Percentiles rank a stretch among this genome's conserved stretches.
Evolutionary conservation across 1,140 invertebrate species (phyloP).

Genomic region (Arctopsyche grandis): DNA sequence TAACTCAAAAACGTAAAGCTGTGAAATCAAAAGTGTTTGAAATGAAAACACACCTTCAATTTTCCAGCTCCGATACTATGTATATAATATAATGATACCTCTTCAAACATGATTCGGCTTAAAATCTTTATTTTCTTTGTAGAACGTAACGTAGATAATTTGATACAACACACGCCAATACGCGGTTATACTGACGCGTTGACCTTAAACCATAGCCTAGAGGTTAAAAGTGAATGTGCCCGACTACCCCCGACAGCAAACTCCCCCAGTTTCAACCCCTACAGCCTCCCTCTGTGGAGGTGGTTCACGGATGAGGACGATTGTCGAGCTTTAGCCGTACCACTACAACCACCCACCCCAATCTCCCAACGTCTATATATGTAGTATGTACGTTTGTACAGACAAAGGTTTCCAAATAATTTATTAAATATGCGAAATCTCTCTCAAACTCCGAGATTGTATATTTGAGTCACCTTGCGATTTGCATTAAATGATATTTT

Average conservation of each 20-base stretch:
- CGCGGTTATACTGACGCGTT: slow-evolving; percentile 19
- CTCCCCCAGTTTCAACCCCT: not conserved
- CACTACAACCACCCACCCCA: not conserved
- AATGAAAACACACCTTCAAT: too few species aligned
- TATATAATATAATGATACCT: too few species aligned
- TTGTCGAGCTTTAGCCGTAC: not conserved
- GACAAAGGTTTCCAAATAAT: slow-evolving; percentile 14
- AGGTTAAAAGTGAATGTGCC: slow-evolving; percentile 55
- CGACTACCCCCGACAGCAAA: slow-evolving; percentile 29
- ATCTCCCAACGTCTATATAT: not conserved
- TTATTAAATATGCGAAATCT: slow-evolving; percentile 1
- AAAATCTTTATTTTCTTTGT: too few species aligned
- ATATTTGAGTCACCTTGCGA: not conserved
- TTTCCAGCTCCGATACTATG: too few species aligned
- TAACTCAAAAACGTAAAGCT: too few species aligned
- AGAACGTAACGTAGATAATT: too few species aligned
- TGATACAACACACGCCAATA: not conserved
- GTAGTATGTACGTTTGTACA: not conserved
- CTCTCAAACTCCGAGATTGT: not conserved
- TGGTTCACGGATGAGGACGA: slow-evolving; percentile 4
- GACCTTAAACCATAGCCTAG: slow-evolving; percentile 53
- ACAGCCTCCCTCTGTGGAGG: not conserved
- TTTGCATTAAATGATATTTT: too few species aligned
- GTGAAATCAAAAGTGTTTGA: too few species aligned
- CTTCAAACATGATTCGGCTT: too few species aligned